Conservation (phyloP, 2,888 invertebrate genomes). For the Gastrophysa polygoni region DNA sequence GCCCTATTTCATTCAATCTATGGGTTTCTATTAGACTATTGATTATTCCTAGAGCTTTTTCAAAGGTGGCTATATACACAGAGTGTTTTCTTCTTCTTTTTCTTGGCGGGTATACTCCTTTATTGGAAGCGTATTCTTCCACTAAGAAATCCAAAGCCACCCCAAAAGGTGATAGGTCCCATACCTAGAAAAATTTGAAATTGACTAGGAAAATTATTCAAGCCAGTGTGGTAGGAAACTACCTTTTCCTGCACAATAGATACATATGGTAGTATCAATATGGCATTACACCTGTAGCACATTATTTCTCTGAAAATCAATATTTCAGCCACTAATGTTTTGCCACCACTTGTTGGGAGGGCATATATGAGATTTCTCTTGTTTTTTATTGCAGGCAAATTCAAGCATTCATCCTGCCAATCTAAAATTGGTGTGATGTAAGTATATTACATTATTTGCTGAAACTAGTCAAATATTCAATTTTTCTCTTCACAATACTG, state of each 20-base stretch:
- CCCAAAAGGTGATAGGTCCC: constrained; percentile 84
- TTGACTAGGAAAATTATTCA: no score
- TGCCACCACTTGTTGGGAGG: constrained; percentile 95
- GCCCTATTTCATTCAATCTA: constrained; percentile 77
- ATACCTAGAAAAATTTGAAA: constrained; percentile 65
- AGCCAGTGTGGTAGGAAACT: constrained; percentile 25
- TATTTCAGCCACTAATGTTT: constrained; percentile 96
- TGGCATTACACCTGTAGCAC: constrained; percentile 78
- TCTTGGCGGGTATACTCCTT: constrained; percentile 82
- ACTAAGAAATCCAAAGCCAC: constrained; percentile 85
- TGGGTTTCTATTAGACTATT: constrained; percentile 82
- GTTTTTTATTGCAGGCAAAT: constrained; percentile 72
- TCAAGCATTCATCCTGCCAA: constrained; percentile 94
- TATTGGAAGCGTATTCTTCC: constrained; percentile 94
- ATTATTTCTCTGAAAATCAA: constrained; percentile 87
- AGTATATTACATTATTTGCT: no score
- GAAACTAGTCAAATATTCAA: no score
- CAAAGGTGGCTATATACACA: constrained; percentile 92
- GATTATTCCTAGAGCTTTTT: constrained; percentile 86
- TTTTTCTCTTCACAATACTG: no score
- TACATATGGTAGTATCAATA: constrained; percentile 93
- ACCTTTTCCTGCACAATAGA: constrained; percentile 98
- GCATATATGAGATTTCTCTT: constrained; percentile 88
- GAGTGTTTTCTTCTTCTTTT: constrained; percentile 76
- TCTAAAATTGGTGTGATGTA: no score